These are phyloP conservation scores for Alces alces DNA, from an alignment of 2,113 vertebrate species.

Conservation along the genomic window DNA sequence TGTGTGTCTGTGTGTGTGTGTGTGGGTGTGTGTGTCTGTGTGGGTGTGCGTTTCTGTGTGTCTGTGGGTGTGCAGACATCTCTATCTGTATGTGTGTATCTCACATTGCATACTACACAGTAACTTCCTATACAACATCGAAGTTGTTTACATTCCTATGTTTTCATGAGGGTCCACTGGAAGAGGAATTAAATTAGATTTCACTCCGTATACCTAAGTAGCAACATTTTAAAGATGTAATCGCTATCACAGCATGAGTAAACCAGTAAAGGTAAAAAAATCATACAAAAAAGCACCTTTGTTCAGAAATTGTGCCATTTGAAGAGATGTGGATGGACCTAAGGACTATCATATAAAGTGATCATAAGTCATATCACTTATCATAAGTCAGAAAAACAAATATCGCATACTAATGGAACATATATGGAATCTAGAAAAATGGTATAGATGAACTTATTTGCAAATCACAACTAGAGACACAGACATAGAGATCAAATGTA, in stretches of 20 bases:
- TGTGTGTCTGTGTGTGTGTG: accelerated
- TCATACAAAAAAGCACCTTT: background rate
- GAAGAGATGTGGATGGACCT: background rate
- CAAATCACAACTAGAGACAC: background rate
- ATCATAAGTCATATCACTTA: background rate
- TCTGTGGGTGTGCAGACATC: accelerated
- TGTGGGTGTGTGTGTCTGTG: accelerated
- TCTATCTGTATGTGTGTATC: background rate
- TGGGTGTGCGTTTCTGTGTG: accelerated
- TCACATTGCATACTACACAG: background rate
- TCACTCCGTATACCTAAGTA: background rate
- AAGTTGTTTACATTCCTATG: background rate
- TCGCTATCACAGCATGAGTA: background rate
- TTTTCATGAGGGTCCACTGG: background rate
- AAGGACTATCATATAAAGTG: background rate
- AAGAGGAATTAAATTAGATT: background rate
- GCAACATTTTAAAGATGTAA: background rate
- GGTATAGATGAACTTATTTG: background rate
- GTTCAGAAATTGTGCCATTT: background rate
- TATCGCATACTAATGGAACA: background rate
- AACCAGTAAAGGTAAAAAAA: background rate
- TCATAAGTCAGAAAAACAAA: background rate
- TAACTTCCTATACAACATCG: background rate
- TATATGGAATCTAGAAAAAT: background rate
- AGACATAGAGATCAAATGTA: background rate